Evolutionary conservation across 2,888 invertebrate species (phyloP).

Genomic region (Hirudinaria manillensis): DNA sequence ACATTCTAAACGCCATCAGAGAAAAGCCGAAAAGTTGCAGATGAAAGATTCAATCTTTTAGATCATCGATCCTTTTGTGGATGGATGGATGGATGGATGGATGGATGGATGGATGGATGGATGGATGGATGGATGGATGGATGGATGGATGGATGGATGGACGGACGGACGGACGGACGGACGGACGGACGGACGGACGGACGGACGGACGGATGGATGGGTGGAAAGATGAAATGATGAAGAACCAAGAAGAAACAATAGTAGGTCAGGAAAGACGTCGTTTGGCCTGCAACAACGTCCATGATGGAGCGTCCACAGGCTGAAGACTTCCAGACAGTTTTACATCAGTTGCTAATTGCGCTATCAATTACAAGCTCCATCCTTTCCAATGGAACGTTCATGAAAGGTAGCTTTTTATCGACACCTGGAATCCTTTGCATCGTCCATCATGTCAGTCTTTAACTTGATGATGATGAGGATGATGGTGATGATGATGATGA

Average conservation of each 20-base stretch:
- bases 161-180: not conserved
- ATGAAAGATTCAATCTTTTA: not conserved
- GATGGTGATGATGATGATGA: slow-evolving; percentile 1
- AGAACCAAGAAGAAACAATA: not conserved
- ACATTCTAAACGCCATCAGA: too few species aligned
- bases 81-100: not conserved
- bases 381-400: not conserved
- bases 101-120: not conserved
- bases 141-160: not conserved
- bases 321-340: slow-evolving; percentile 9
- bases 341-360: not conserved
- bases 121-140: not conserved
- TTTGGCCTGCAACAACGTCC: not conserved
- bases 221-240: not conserved
- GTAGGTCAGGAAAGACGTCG: not conserved
- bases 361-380: slow-evolving; percentile 5
- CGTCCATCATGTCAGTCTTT: not conserved
- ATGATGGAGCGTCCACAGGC: not conserved
- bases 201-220: too few species aligned
- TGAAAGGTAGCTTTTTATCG: not conserved
- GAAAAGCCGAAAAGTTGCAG: too few species aligned
- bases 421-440: not conserved
- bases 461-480: not conserved
- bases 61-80: not conserved
- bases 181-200: not conserved